Evolutionary conservation across 2,797 vertebrate species (phyloP).

Genomic region (Poeciliopsis presidionis): DNA sequence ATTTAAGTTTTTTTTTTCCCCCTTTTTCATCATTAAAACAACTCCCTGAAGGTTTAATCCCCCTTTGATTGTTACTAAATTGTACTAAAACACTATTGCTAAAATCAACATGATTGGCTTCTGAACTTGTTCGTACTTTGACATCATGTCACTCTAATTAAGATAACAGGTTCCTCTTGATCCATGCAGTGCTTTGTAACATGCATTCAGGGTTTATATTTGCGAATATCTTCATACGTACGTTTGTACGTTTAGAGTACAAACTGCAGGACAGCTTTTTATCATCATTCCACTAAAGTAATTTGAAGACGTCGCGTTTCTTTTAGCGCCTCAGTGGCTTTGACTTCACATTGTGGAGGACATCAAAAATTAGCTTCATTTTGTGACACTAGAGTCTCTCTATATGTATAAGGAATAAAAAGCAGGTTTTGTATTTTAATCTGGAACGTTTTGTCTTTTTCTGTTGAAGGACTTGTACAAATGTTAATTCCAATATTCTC

Average conservation of each 20-base stretch:
- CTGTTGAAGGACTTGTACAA: slow-evolving; percentile 70
- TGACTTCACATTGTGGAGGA: slow-evolving; percentile 23
- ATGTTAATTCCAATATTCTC: slow-evolving; percentile 85
- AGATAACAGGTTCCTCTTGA: background rate
- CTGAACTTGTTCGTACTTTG: slow-evolving; percentile 10
- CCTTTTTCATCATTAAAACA: slow-evolving; percentile 2
- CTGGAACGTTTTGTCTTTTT: slow-evolving; percentile 29
- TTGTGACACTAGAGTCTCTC: slow-evolving; percentile 51
- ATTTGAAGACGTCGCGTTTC: slow-evolving; percentile 29
- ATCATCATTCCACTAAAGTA: slow-evolving; percentile 41
- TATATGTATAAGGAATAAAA: slow-evolving; percentile 25
- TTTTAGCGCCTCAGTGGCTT: slow-evolving; percentile 40
- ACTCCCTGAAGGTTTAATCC: background rate
- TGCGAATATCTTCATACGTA: slow-evolving; percentile 28
- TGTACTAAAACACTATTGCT: slow-evolving; percentile 34
- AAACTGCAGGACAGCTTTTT: slow-evolving; percentile 22
- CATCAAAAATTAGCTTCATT: slow-evolving; percentile 27
- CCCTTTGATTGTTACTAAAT: slow-evolving; percentile 7
- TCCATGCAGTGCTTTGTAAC: background rate
- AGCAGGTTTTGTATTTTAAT: slow-evolving; percentile 52
- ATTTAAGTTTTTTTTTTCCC: slow-evolving; percentile 3
- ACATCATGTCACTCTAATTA: slow-evolving; percentile 5
- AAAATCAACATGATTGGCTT: slow-evolving; percentile 15
- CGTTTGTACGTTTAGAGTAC: slow-evolving; percentile 5
- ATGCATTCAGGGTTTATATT: slow-evolving; percentile 48